Percentiles rank a stretch among this genome's conserved stretches.
Evolutionary conservation across 2,797 vertebrate species (phyloP).

Genomic region (Sphenodon punctatus): DNA sequence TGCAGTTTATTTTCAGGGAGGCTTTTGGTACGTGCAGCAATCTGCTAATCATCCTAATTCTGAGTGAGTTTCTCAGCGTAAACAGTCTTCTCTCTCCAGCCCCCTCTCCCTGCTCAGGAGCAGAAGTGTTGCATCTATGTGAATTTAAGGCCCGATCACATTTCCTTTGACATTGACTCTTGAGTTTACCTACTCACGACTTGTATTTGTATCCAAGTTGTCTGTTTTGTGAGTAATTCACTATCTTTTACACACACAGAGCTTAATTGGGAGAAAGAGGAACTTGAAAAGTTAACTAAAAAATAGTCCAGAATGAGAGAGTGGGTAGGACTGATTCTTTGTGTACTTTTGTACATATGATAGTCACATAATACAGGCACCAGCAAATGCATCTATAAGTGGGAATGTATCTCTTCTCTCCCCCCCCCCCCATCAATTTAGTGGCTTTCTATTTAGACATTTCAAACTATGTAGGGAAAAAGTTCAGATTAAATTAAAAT

Average conservation of each 20-base stretch:
- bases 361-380: too few species aligned
- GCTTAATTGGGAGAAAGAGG: too few species aligned
- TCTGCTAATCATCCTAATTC: constrained; percentile 2
- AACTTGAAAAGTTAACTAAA: not conserved
- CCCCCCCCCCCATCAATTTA: too few species aligned
- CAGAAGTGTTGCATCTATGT: constrained; percentile 21
- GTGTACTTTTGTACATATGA: too few species aligned
- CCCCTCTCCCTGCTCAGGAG: not conserved
- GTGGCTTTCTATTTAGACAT: too few species aligned
- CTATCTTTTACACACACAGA: too few species aligned
- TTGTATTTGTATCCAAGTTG: not conserved
- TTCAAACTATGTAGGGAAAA: too few species aligned
- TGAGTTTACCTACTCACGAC: not conserved
- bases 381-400: too few species aligned
- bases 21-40: constrained; percentile 32
- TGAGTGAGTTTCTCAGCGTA: constrained; percentile 25
- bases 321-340: too few species aligned
- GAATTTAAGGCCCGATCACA: not conserved
- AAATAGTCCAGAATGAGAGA: not conserved
- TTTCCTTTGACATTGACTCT: constrained; percentile 21
- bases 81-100: not conserved
- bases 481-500: too few species aligned
- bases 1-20: constrained; percentile 27
- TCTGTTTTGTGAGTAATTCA: constrained; percentile 4
- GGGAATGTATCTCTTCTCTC: too few species aligned